Percentiles rank a stretch among this genome's conserved stretches.
Conservation (phyloP, 2,797 vertebrate genomes). For the Lagodon rhomboides region DNA sequence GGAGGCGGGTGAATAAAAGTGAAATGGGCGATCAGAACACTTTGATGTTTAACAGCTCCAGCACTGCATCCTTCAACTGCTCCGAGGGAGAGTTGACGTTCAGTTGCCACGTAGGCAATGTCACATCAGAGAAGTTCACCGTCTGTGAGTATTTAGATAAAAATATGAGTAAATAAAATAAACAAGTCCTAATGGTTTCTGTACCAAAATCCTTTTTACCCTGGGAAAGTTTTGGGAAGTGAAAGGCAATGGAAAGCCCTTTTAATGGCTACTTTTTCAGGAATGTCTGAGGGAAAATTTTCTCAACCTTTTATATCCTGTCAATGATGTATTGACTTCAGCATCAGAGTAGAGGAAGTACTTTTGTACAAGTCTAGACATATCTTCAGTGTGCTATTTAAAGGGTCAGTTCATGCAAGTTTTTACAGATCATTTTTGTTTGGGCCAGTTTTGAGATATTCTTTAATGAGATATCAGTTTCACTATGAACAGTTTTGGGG, state of each 20-base stretch:
- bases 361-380: too few species aligned
- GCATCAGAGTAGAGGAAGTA: too few species aligned
- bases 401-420: neutral
- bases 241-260: conserved; percentile 30
- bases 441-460: neutral
- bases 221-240: conserved; percentile 46
- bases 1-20: neutral
- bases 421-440: neutral
- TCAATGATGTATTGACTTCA: neutral
- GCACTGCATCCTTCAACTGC: conserved; percentile 55
- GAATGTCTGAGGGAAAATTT: conserved; percentile 17
- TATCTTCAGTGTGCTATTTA: neutral
- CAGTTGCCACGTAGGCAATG: conserved; percentile 49
- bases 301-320: neutral
- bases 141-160: conserved; percentile 66
- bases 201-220: neutral
- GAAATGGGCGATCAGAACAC: neutral
- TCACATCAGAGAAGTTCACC: neutral
- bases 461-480: too few species aligned
- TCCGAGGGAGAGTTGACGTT: neutral
- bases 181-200: neutral
- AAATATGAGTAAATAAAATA: neutral
- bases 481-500: too few species aligned
- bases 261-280: neutral
- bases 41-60: conserved; percentile 37